Percentiles rank a stretch among this genome's conserved stretches.
phyloP scores from a whole-genome alignment of 2,797 vertebrate species.

The Cercopithecus neglectus region DNA sequence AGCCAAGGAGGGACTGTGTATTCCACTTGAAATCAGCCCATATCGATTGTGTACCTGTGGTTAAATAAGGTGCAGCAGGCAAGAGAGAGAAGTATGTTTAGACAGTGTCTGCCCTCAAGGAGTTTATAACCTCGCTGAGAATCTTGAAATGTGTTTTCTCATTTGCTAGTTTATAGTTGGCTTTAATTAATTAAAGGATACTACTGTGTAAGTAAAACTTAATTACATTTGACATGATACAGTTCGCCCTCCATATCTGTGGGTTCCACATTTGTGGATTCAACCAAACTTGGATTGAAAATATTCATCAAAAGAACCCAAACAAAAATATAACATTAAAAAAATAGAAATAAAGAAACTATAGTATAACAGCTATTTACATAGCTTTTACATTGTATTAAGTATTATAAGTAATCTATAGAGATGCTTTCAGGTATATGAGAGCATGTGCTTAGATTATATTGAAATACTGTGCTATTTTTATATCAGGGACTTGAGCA shows the following conservation, averaged over 20 bases:
- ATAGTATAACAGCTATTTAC: not conserved
- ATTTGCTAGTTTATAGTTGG: not conserved
- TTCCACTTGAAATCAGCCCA: accelerated
- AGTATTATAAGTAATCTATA: not conserved
- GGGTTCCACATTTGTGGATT: not conserved
- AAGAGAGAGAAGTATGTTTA: not conserved
- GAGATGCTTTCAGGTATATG: not conserved
- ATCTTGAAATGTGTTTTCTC: not conserved
- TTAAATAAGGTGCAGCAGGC: not conserved
- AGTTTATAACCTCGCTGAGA: not conserved
- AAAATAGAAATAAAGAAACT: not conserved
- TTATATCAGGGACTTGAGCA: no score
- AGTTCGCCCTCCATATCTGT: not conserved
- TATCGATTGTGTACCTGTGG: not conserved
- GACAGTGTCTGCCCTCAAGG: not conserved
- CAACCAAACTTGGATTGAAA: not conserved
- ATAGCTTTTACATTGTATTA: not conserved
- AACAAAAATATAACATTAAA: not conserved
- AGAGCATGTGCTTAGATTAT: not conserved
- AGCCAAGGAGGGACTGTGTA: not conserved
- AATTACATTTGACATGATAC: not conserved
- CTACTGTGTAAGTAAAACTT: not conserved
- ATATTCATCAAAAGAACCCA: not conserved
- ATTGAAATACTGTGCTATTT: not conserved
- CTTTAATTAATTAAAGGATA: not conserved